These are phyloP conservation scores for Pseudorhiza aurosa DNA, from an alignment of 30 jellyfish, hydroid and myxozoan species.

Conservation along the genomic window DNA sequence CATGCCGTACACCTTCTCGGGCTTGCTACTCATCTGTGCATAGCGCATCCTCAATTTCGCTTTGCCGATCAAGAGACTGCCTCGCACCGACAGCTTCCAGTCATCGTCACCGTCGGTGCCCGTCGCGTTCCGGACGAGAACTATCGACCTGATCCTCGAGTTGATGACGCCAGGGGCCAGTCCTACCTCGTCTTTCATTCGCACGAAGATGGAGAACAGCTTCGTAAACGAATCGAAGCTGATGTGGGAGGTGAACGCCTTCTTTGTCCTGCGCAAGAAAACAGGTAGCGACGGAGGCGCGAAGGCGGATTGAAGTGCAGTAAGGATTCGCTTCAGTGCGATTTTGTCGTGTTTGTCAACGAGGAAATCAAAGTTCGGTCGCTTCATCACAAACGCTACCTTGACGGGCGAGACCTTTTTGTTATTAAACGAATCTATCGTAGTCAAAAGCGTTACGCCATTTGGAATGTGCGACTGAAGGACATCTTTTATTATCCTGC, in stretches of 20 bases:
- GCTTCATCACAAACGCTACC: constrained; percentile 87
- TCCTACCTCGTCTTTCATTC: constrained; percentile 80
- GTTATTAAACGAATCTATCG: constrained; percentile 45
- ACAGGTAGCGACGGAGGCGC: constrained; percentile 85
- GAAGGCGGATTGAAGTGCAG: constrained; percentile 72
- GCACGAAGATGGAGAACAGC: constrained; percentile 80
- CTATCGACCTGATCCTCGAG: constrained; percentile 72
- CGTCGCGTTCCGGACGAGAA: constrained; percentile 70
- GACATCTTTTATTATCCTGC: constrained; percentile 56
- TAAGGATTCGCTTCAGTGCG: constrained; percentile 70
- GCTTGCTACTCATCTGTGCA: constrained; percentile 78
- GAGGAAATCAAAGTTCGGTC: constrained; percentile 92
- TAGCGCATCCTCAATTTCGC: constrained; percentile 82
- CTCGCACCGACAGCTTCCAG: constrained; percentile 94
- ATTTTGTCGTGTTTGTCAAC: constrained; percentile 87
- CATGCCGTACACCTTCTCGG: constrained; percentile 90
- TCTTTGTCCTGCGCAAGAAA: constrained; percentile 69
- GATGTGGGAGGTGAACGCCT: constrained; percentile 93
- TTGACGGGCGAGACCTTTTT: constrained; percentile 69
- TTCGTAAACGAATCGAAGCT: constrained; percentile 84
- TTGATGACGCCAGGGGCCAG: constrained; percentile 75
- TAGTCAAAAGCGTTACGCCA: constrained; percentile 93
- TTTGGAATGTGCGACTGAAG: constrained; percentile 92
- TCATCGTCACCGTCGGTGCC: constrained; percentile 56
- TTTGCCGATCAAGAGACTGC: constrained; percentile 74